Conservation (phyloP, 2,888 invertebrate genomes). For the Hedychridium roseum region DNA sequence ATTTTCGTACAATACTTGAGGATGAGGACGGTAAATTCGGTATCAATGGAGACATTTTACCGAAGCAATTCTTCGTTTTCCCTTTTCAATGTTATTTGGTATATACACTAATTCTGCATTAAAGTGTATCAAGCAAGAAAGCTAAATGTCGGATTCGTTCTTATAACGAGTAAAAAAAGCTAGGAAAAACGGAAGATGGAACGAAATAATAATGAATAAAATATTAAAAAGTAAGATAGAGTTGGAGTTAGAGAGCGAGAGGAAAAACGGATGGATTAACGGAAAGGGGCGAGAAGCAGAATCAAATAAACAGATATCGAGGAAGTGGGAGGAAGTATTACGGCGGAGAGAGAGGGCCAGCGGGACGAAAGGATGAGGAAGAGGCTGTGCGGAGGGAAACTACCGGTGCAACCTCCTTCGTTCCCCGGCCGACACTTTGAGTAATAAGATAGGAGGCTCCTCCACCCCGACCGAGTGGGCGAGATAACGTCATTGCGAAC, state of each 20-base stretch:
- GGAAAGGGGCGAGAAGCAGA: neutral
- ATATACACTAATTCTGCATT: no score
- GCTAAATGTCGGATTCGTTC: no score
- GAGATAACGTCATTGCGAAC: conserved; percentile 62
- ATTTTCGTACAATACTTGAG: no score
- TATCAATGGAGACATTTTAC: no score
- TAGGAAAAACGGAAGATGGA: no score
- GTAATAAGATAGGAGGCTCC: conserved; percentile 59
- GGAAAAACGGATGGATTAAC: neutral
- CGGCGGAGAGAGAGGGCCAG: conserved; percentile 13
- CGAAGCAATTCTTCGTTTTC: no score
- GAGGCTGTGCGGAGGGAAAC: conserved; percentile 42
- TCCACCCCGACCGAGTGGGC: conserved; percentile 45
- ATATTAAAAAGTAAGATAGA: no score
- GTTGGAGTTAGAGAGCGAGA: conserved; percentile 9
- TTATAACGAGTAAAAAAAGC: no score
- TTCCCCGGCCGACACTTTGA: conserved; percentile 57
- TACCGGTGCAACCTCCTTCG: conserved; percentile 51
- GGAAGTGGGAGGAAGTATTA: conserved; percentile 8
- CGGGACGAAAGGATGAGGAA: conserved; percentile 7
- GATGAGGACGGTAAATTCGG: no score
- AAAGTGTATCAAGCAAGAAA: no score
- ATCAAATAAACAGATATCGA: neutral
- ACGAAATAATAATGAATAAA: no score
- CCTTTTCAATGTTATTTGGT: no score